Evolutionary conservation across 2,113 vertebrate genomes (phyloP).

Genomic region (Hymenochirus boettgeri): DNA sequence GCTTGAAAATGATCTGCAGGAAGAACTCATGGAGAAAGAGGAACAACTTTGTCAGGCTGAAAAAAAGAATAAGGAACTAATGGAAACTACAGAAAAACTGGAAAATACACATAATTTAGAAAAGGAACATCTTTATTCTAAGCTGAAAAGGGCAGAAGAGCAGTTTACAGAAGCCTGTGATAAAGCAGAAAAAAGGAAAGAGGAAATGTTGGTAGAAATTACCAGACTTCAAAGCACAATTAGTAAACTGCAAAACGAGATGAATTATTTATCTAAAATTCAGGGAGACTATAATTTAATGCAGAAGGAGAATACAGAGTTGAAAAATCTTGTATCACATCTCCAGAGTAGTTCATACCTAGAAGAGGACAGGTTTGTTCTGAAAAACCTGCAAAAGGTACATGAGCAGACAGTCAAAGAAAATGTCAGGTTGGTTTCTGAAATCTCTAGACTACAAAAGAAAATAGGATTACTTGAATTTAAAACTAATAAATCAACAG

Average conservation of each 20-base stretch:
- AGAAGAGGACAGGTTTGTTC: conserved; percentile 51
- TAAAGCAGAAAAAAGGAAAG: conserved; percentile 56
- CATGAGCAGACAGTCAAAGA: conserved; percentile 59
- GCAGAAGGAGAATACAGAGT: conserved; percentile 45
- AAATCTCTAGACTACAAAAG: conserved; percentile 53
- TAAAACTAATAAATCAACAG: background rate
- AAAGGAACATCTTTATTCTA: conserved; percentile 56
- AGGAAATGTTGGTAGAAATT: conserved; percentile 58
- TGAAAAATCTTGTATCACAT: conserved; percentile 47
- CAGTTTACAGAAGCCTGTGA: conserved; percentile 51
- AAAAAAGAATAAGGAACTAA: conserved; percentile 46
- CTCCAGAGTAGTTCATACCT: conserved; percentile 39
- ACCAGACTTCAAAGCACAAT: conserved; percentile 58
- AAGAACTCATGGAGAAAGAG: conserved; percentile 58
- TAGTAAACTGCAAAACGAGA: conserved; percentile 54
- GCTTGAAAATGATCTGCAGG: conserved; percentile 56
- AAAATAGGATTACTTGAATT: conserved; percentile 32
- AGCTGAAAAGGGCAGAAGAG: conserved; percentile 53
- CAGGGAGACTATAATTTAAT: conserved; percentile 38
- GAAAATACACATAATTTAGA: conserved; percentile 63
- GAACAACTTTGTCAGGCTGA: conserved; percentile 50
- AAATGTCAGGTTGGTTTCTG: conserved; percentile 52
- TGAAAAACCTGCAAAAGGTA: conserved; percentile 55
- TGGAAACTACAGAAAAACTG: conserved; percentile 57
- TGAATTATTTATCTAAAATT: background rate